Evolutionary conservation across 1,140 invertebrate species (phyloP).

Genomic region (Penaeus japonicus): DNA sequence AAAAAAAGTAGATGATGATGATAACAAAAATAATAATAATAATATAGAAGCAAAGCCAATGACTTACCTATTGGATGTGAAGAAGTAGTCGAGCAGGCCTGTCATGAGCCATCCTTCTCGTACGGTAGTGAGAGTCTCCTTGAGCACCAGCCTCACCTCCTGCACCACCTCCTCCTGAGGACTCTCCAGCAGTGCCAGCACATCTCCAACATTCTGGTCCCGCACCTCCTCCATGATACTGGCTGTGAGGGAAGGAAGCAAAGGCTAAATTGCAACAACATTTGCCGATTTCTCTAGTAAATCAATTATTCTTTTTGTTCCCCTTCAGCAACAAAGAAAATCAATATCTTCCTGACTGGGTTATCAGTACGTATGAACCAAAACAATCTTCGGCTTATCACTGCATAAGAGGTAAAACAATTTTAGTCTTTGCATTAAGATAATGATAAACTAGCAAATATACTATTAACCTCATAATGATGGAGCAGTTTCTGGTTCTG

Average conservation of each 20-base stretch:
- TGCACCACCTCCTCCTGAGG: conserved; percentile 40
- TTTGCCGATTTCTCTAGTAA: too few species aligned
- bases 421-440: too few species aligned
- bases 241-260: background rate
- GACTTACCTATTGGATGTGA: conserved; percentile 37
- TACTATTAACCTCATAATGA: too few species aligned
- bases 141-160: conserved; percentile 32
- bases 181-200: conserved; percentile 43
- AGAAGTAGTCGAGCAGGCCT: conserved; percentile 42
- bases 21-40: background rate
- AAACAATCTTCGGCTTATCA: too few species aligned
- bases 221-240: conserved; percentile 25
- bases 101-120: conserved; percentile 41
- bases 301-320: too few species aligned
- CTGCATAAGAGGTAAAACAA: too few species aligned
- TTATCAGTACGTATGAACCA: too few species aligned
- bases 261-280: too few species aligned
- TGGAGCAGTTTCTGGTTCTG: too few species aligned
- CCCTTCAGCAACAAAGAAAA: too few species aligned
- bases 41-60: background rate
- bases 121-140: conserved; percentile 31
- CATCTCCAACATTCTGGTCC: conserved; percentile 39
- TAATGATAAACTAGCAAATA: too few species aligned
- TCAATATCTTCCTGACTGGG: too few species aligned
- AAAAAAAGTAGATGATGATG: background rate